Evolutionary conservation across 2,888 invertebrate genomes (phyloP).

Genomic region (Bellardia pandia): DNA sequence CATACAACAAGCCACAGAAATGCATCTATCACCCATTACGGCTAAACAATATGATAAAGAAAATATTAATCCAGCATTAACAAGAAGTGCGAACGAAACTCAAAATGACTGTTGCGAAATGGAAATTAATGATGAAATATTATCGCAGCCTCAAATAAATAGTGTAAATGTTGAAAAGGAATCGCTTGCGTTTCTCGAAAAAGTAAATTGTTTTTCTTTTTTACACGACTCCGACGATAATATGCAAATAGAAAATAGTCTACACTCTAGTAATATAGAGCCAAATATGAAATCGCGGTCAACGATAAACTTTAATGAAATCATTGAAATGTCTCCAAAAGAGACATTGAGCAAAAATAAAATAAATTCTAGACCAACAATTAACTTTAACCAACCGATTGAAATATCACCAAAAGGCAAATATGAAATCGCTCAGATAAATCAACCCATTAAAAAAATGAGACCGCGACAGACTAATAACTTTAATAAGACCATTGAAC

Average conservation of each 20-base stretch:
- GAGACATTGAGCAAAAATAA: neutral
- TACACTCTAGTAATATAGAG: neutral
- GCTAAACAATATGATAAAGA: conserved; percentile 36
- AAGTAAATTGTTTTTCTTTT: conserved; percentile 46
- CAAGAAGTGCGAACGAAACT: conserved; percentile 19
- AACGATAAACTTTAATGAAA: conserved; percentile 5
- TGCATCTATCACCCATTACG: conserved; percentile 11
- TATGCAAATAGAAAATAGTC: neutral
- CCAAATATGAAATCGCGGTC: neutral
- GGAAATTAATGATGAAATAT: conserved; percentile 6
- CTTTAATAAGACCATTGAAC: neutral
- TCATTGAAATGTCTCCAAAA: conserved; percentile 12
- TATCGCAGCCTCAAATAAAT: neutral
- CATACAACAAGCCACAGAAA: neutral
- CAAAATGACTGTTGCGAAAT: conserved; percentile 11
- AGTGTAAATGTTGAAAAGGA: conserved; percentile 29
- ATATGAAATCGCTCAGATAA: neutral
- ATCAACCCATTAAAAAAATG: neutral
- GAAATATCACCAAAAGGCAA: conserved; percentile 7
- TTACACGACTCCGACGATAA: conserved; percentile 28
- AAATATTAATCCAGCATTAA: conserved; percentile 25
- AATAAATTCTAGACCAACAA: neutral
- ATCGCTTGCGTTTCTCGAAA: conserved; percentile 44
- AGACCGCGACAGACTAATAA: neutral
- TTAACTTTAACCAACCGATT: conserved; percentile 8